These are phyloP conservation scores for Azemiops feae DNA, from an alignment of 2,113 vertebrate genomes.

Conservation along the genomic window DNA sequence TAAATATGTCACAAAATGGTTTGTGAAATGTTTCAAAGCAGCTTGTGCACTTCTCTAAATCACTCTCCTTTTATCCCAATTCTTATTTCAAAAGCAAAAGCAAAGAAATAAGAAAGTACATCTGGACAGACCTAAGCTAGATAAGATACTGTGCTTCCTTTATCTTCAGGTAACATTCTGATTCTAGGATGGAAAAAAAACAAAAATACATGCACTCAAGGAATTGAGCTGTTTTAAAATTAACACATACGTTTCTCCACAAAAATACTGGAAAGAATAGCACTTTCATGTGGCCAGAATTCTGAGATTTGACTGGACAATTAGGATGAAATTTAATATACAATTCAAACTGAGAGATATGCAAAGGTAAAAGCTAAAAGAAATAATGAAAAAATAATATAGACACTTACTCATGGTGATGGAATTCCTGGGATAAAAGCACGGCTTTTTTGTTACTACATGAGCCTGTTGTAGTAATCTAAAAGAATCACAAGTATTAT, in stretches of 20 bases:
- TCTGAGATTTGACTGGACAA: background rate
- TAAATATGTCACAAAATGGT: background rate
- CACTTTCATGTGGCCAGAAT: background rate
- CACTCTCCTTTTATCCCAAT: background rate
- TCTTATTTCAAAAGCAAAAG: background rate
- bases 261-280: background rate
- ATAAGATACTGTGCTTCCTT: background rate
- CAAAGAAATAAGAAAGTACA: background rate
- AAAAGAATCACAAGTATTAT: slow-evolving; percentile 44
- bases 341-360: background rate
- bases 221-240: background rate
- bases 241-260: background rate
- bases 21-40: background rate
- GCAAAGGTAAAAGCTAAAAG: slow-evolving; percentile 12
- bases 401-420: slow-evolving; percentile 86
- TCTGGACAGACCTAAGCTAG: background rate
- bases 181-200: background rate
- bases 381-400: slow-evolving; percentile 37
- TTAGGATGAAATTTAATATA: background rate
- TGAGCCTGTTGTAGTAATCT: slow-evolving; percentile 74
- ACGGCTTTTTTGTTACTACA: slow-evolving; percentile 78
- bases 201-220: background rate
- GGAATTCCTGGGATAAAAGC: slow-evolving; percentile 83
- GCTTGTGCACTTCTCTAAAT: background rate
- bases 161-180: background rate